phyloP scores from a whole-genome alignment of 2,797 vertebrate genomes.

The Catamblyrhynchus diadema region DNA sequence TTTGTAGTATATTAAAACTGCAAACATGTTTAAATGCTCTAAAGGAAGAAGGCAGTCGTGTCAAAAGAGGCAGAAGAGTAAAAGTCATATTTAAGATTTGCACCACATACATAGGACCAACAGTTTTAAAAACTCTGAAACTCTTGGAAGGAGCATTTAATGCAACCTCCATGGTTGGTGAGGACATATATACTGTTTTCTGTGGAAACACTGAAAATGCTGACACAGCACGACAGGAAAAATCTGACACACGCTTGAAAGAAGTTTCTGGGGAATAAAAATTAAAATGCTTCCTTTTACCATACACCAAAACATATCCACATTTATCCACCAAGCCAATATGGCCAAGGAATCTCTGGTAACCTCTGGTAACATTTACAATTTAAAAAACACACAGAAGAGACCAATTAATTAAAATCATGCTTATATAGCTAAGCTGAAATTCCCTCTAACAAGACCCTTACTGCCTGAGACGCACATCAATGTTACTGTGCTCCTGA shows the following conservation, averaged over 20 bases:
- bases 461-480: not conserved
- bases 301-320: not conserved
- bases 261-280: not conserved
- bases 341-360: not conserved
- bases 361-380: not conserved
- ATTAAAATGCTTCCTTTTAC: not conserved
- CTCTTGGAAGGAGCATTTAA: not conserved
- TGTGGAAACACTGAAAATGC: not conserved
- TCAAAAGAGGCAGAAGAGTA: not conserved
- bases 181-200: not conserved
- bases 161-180: not conserved
- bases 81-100: not conserved
- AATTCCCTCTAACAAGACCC: not conserved
- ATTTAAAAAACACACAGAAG: slow-evolving; percentile 21
- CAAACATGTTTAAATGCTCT: not conserved
- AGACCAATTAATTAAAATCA: not conserved
- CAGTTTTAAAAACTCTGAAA: not conserved
- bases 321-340: not conserved
- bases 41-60: not conserved
- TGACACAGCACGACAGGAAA: not conserved
- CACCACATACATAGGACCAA: not conserved
- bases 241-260: not conserved
- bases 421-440: not conserved
- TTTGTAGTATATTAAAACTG: not conserved
- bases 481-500: not conserved